Conservation (phyloP, 2,113 vertebrate species). For the Campylorhamphus procurvoides region DNA sequence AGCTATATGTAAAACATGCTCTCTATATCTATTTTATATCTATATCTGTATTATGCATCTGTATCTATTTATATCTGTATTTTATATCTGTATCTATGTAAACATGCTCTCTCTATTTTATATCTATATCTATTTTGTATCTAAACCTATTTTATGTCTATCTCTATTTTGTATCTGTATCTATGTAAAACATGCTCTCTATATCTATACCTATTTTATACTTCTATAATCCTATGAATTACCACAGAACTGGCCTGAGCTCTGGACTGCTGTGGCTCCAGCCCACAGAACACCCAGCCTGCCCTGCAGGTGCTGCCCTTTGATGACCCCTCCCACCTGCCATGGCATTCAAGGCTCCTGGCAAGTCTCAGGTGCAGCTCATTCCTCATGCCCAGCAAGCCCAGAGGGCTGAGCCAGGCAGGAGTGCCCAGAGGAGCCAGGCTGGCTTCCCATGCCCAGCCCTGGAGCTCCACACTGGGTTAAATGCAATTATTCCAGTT, state of each 20-base stretch:
- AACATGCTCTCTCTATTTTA: neutral
- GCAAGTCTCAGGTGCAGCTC: neutral
- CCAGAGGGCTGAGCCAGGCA: neutral
- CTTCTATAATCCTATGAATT: neutral
- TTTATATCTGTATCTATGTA: neutral
- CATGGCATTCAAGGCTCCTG: neutral
- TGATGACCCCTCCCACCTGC: neutral
- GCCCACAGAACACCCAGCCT: neutral
- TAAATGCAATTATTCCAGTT: constrained; percentile 18
- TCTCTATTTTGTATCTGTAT: neutral
- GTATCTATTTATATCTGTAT: neutral
- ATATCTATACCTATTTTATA: neutral
- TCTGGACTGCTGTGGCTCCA: neutral
- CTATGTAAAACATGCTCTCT: neutral
- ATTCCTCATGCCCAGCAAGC: neutral
- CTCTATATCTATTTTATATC: too few species aligned
- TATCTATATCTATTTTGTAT: neutral
- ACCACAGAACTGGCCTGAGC: accelerated
- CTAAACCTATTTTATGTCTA: neutral
- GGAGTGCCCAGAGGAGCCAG: neutral
- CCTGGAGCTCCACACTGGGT: neutral
- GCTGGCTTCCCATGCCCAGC: accelerated
- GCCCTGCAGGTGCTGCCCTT: neutral
- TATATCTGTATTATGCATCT: neutral
- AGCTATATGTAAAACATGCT: neutral